phyloP scores from a whole-genome alignment of 2,113 vertebrate species.

The Tretioscincus oriximinensis region DNA sequence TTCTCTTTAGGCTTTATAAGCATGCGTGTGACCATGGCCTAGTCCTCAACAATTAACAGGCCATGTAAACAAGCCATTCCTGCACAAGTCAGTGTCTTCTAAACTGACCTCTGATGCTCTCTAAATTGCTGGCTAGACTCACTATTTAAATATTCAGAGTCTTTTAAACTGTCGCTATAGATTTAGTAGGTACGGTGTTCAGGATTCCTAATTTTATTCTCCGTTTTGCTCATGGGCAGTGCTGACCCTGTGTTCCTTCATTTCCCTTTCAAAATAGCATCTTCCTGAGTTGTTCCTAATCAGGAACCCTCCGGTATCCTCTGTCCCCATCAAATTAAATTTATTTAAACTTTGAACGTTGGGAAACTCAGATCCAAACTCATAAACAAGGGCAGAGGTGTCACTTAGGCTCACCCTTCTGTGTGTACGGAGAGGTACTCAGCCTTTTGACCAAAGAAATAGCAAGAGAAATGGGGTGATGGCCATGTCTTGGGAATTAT shows the following conservation, averaged over 20 bases:
- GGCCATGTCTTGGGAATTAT: background rate
- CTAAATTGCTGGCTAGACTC: background rate
- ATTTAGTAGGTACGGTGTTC: fast-evolving
- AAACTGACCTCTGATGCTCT: background rate
- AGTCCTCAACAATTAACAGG: background rate
- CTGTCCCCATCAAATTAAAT: conserved; percentile 63
- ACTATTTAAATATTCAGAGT: conserved; percentile 1
- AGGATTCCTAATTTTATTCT: conserved; percentile 29
- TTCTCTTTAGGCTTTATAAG: too few relatives aligned
- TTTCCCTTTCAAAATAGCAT: conserved; percentile 49
- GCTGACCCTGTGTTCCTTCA: conserved; percentile 27
- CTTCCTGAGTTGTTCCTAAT: conserved; percentile 35
- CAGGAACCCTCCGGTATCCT: conserved; percentile 52
- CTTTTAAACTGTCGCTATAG: conserved; percentile 23
- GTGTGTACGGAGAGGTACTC: conserved; percentile 42
- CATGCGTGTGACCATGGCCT: background rate
- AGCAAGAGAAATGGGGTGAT: conserved; percentile 19
- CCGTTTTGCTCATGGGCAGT: conserved; percentile 44
- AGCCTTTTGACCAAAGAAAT: background rate
- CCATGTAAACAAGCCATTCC: background rate
- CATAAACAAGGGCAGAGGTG: conserved; percentile 59
- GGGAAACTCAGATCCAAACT: conserved; percentile 48
- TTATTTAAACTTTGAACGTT: conserved; percentile 62
- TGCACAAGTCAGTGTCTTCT: background rate
- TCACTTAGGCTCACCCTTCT: conserved; percentile 61